Conservation (phyloP, 2,797 vertebrate species). For the Poecilia wingei region DNA sequence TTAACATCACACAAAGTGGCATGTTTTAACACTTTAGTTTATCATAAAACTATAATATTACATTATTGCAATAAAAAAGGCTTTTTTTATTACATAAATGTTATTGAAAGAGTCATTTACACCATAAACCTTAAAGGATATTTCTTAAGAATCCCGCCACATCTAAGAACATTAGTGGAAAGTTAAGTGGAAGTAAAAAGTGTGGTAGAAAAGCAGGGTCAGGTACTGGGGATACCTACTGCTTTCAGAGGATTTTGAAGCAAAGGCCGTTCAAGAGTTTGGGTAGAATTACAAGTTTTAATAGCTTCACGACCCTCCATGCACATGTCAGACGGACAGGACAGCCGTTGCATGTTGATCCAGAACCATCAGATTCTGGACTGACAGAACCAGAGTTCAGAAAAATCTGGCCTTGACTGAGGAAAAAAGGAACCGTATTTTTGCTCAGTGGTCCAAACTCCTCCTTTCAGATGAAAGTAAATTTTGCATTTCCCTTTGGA, state of each 20-base stretch:
- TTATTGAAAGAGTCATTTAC: not conserved
- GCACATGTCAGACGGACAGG: no score
- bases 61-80: not conserved
- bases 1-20: not conserved
- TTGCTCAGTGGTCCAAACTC: not conserved
- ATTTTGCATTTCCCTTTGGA: not conserved
- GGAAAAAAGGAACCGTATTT: not conserved
- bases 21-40: not conserved
- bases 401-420: not conserved
- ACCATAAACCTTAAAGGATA: not conserved
- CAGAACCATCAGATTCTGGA: not conserved
- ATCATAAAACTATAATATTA: not conserved
- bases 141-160: not conserved
- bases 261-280: not conserved
- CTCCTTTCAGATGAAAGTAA: not conserved
- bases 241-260: not conserved
- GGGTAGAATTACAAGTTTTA: not conserved
- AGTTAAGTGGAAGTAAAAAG: not conserved
- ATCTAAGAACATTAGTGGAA: not conserved
- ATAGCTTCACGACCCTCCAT: not conserved
- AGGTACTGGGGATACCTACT: not conserved
- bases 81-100: not conserved
- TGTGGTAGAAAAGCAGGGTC: not conserved
- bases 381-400: not conserved
- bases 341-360: not conserved